Base-by-base conservation (phyloP, 2,888 invertebrate genomes). In the Callosobruchus maculatus region DNA sequence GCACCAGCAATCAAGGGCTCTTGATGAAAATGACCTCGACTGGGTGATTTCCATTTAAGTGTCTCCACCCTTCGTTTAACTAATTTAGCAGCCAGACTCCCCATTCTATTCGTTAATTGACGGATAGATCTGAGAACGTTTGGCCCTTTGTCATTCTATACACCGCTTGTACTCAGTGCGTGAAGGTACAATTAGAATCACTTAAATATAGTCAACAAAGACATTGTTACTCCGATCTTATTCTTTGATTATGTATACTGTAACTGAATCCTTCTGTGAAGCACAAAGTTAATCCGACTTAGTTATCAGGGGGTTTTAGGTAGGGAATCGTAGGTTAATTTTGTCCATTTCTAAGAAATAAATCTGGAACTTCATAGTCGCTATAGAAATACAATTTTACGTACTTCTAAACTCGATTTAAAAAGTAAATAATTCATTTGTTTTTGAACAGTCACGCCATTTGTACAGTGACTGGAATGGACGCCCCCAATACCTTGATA, bases 1-100 rank as follows among this genome's bases (percentile, higher is more conserved):
- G 18, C 49, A 49, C 1, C 49, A 72, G 31, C 76, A 26, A 74
- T 74, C 75, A 76, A 74, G 75, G 77, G 76, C 75, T 74, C 71
- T 76, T 80, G 77, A 82, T 82, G 79, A 78, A 82, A 82, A 81
- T 78, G 82, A 82, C 82, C 82, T 82, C 78, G 77, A 76, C 77
- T 75, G 77, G 77, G 79, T 75, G 77, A 77, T 80, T 80, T 80
- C 78, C 77, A 77, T 78, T 76, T 75, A 75, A 68, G 67, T 75
- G 76, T 73, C 73, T 75, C 77, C 79, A 80, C 80, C 79, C 81
- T 79, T 75, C 79, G 76, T 74, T 76, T 73, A 74, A 78, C 77
- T 77, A 80, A 80, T 80, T 79, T 77, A 75, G 75, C 73, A 76
- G 76, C 74, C 76, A 73, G 73, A 74, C 72, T 74, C 78, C 74